Base-by-base conservation (phyloP, 2,888 invertebrate species). In the Ceraclea dissimilis region DNA sequence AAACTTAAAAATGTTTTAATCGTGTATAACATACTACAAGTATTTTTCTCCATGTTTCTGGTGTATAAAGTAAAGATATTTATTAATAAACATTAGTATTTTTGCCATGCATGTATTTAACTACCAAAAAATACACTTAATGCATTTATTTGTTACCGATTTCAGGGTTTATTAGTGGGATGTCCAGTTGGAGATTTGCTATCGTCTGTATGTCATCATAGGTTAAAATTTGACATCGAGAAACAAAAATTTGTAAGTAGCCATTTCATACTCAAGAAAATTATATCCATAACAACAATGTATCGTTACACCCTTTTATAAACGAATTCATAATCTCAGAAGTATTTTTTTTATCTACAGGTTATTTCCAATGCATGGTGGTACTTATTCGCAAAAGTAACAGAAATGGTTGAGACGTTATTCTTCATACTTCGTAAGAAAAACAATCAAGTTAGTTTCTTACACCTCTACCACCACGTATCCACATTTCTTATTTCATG, bases 1-100 rank as follows among this genome's bases (percentile, higher is more conserved):
- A 13, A 39, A 16, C 39, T 39, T 16, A 82, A 87, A 67, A 84
- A 81, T 64, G 75, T 90, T 0, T 80, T 96, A 59, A 81, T 95
- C 49, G 74, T 82, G 1, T 96, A 95, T 72, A 96, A 96, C 69
- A 91, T 93, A 20, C 83, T 84, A 59, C 95, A 96, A 81, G 94
- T 96, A 19, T 68, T 89, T 44, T 82, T 94, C 66, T 94, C 93
- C 49, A 76, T 84, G 11, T 90, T 88, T 66, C 92, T 93, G 88
- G 86, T 94, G 67, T 88, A 90, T 71, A 94, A 95, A 87, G 94
- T 92, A 68, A 79, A 79, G 2, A 13, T 2, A 5, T 39, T 13
- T 8, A 26, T 26, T 10, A 26, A 26, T 26, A 6, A 26, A 6
- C 10, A 26, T 26, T 10, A 26, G 26, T 26, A 26, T 26, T 26